Conservation (phyloP, 2,888 invertebrate genomes). For the Agrotis exclamationis region DNA sequence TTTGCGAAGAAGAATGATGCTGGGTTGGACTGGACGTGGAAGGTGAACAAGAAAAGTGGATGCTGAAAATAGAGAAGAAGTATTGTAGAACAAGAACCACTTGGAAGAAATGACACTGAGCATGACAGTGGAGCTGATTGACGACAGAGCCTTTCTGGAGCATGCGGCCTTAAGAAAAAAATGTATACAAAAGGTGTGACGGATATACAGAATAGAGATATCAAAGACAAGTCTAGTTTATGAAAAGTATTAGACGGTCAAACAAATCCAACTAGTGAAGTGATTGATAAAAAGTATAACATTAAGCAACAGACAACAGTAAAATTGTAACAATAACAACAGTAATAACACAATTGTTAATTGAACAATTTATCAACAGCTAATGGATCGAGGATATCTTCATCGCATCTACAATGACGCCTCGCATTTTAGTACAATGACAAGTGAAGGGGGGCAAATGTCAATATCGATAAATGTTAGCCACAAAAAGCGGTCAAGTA, state of each 20-base stretch:
- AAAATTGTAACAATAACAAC: conserved; percentile 18
- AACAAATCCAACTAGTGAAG: background rate
- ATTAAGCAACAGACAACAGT: background rate
- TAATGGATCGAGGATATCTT: conserved; percentile 20
- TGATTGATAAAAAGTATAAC: background rate
- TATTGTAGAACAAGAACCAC: background rate
- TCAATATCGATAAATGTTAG: conserved; percentile 42
- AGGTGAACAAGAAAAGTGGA: background rate
- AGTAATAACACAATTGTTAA: conserved; percentile 18
- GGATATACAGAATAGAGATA: background rate
- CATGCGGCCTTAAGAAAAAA: background rate
- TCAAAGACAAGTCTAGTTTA: background rate
- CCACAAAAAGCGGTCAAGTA: conserved; percentile 54
- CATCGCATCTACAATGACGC: conserved; percentile 15
- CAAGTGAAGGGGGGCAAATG: conserved; percentile 62
- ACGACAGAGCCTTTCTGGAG: background rate
- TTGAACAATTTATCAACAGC: conserved; percentile 12
- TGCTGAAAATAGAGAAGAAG: background rate
- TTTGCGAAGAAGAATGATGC: background rate
- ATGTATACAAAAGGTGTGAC: background rate
- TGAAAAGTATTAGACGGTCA: background rate
- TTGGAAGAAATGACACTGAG: background rate
- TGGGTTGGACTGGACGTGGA: background rate
- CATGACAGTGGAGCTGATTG: background rate
- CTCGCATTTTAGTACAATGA: conserved; percentile 42